Base-by-base conservation (phyloP, 2,113 vertebrate genomes). In the Calyptommatus sinebrachiatus region DNA sequence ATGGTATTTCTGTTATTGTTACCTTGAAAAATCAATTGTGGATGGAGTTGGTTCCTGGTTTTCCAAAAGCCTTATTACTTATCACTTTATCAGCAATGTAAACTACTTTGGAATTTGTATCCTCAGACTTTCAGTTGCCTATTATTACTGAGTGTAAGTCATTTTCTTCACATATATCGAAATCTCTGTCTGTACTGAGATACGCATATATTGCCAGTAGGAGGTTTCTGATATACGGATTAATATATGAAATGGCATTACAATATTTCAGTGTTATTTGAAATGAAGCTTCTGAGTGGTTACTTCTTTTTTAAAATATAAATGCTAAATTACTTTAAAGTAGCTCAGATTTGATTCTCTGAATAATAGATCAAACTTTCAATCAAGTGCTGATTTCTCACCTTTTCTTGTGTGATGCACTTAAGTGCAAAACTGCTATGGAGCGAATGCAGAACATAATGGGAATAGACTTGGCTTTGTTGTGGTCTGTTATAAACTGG, bases 231-330 rank as follows among this genome's bases (percentile, higher is more conserved):
- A 41, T 84, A 67, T 63, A 6, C 50, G 62, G 48, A 26, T 45
- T 1, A 0, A 9, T 22, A 80, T 10, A 46, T 69, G 76, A 60
- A 70, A 24, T 8, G 21, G 28, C 74, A 63, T 26, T 70, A 2
- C 53, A 57, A 18, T 63, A 1, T 74, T 50, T 68, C 68, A 8
- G 63, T 41, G 8, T 20, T 28, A 53, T 61, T 12, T 14, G 24
- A 35, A 81, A 73, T 31, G 50, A 29, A 35, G 14, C 73, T 84
- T 82, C 68, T 20, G 60, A 79, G 26, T 29, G 12, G 7, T 60
- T 12, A 76, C 7, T 57, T 62, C 1, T 24, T 20, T 79, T 69
- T 62, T 75, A 53, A 57, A 69, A 77, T 29, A 50, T n/a, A 77
- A 16, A 26, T 45, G 14, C 28, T 45, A 18, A 24, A 41, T 41